phyloP scores from a whole-genome alignment of 2,888 invertebrate species.

The Pandemis corylana region DNA sequence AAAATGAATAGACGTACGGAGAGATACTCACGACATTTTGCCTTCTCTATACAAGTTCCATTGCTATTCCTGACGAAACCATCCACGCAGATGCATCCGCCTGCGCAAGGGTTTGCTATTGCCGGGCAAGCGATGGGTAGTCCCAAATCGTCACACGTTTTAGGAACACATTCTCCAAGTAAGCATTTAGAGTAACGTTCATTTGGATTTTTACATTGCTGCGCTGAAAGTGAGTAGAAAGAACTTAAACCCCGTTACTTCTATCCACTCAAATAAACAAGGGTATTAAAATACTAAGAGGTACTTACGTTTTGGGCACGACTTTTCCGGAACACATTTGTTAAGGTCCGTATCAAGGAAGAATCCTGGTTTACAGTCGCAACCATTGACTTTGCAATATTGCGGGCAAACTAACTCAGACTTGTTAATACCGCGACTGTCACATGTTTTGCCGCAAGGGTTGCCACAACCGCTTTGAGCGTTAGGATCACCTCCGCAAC shows the following conservation, averaged over 20 bases:
- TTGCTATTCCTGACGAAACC: slow-evolving; percentile 35
- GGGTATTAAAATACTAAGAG: not conserved
- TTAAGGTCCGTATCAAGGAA: slow-evolving; percentile 20
- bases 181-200: slow-evolving; percentile 30
- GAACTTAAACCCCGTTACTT: too few species aligned
- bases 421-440: slow-evolving; percentile 13
- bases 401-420: slow-evolving; percentile 24
- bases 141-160: slow-evolving; percentile 31
- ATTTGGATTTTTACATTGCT: slow-evolving; percentile 28
- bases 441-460: slow-evolving; percentile 32
- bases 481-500: slow-evolving; percentile 30
- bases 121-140: slow-evolving; percentile 19
- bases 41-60: slow-evolving; percentile 31
- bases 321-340: slow-evolving; percentile 24
- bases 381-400: slow-evolving; percentile 26
- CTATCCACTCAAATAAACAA: not conserved
- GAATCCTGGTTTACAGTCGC: slow-evolving; percentile 34
- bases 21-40: slow-evolving; percentile 31
- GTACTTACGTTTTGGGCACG: slow-evolving; percentile 13
- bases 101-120: slow-evolving; percentile 27
- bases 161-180: slow-evolving; percentile 32
- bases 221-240: slow-evolving; percentile 1
- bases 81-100: slow-evolving; percentile 37
- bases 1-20: not conserved
- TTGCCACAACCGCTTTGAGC: slow-evolving; percentile 31